Conservation (phyloP, 2,888 invertebrate genomes). For the Argyra leucocephala region DNA sequence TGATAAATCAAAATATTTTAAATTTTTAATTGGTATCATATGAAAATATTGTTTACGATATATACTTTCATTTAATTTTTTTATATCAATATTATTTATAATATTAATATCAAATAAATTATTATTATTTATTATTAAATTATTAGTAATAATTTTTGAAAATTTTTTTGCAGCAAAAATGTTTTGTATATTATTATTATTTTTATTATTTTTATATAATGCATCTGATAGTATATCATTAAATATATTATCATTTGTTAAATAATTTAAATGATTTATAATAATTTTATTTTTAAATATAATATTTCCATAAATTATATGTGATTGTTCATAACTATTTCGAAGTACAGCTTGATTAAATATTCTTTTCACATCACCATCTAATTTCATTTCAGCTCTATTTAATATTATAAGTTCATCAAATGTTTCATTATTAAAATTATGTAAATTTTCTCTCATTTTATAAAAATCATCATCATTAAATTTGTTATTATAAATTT, state of each 20-base stretch:
- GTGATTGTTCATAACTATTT: not conserved
- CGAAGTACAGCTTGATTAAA: not conserved
- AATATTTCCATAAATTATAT: not conserved
- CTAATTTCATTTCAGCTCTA: not conserved
- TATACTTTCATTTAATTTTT: not conserved
- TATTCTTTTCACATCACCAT: not conserved
- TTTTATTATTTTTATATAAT: not conserved
- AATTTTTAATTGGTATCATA: conserved; percentile 25
- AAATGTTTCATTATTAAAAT: not conserved
- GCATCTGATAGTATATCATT: not conserved
- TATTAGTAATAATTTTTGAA: not conserved
- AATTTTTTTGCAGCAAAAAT: not conserved
- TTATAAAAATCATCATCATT: not conserved
- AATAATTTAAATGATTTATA: not conserved
- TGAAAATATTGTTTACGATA: not conserved
- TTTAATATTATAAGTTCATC: not conserved
- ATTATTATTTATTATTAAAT: not conserved
- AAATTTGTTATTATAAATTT: not conserved
- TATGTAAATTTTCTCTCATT: not conserved
- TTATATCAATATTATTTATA: not conserved
- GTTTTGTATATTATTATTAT: not conserved
- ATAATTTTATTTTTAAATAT: not conserved
- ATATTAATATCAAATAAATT: not conserved
- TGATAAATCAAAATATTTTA: conserved; percentile 27
- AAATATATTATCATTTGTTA: not conserved